Evolutionary conservation across 2,113 vertebrate genomes (phyloP), one percentile per base, ranked within the genome.

Genomic region (Tyto alba): DNA sequence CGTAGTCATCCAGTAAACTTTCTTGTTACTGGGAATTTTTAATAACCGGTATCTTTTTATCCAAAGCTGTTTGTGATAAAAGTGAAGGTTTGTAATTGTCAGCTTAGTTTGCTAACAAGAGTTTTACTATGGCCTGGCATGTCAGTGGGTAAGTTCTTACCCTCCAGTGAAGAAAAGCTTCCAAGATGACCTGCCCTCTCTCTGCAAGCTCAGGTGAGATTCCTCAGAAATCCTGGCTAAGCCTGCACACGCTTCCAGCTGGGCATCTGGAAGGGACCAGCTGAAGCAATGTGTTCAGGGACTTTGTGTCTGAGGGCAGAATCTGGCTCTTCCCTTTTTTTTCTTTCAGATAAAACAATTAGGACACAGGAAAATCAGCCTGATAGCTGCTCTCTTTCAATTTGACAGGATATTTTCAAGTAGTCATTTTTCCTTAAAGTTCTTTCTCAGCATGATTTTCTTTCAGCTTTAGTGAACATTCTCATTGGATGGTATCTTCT

Each of bases 61-160:
- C 11, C 53, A 55, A 34, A 29, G 12, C 36, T 36, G 8, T 29
- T 1, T 0, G 12, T 17, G 23, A 18, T n/a, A 9, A 8, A 66
- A 32, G 8, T 2, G 15, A 43, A 38, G 34, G 10, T 43, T 43
- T 38, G 59, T 43, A 48, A 38, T 43, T 8, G 19, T 19, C 15
- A 18, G 21, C 19, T 38, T 17, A 45, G 88, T 64, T 62, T 66
- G 66, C 26, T 3, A 55, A 41, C 11, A 16, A 6, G 45, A 38
- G 2, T 1, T 0, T 43, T 47, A 4, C 64, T 2, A 4, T 10
- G 10, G 45, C 47, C 57, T 14, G 26, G 11, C 6, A 2, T 13
- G 16, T 10, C 3, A 0, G 26, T 34, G 34, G 40, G 13, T 12
- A 48, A 45, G 7, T 2, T 36, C 67, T 23, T 59, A 3, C 21